Base-by-base conservation (phyloP, 1,140 invertebrate genomes). In the Saxidomus purpurata region DNA sequence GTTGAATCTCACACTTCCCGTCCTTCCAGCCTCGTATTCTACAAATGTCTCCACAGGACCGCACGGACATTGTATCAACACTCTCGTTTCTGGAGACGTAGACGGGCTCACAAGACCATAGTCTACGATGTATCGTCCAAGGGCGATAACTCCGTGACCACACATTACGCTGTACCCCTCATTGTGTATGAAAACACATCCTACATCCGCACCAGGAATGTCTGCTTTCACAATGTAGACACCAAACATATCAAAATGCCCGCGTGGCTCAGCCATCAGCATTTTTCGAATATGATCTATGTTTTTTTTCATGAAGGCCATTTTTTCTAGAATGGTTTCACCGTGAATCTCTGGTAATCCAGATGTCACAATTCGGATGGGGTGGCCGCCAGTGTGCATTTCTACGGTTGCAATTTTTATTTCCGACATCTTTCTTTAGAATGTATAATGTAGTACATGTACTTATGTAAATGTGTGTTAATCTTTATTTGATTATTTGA, bases 101-200 rank as follows among this genome's bases (percentile, higher is more conserved):
- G 84, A 36, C 6, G 76, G 83, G 34, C 87, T 87, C 9, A 95
- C 92, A 4, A 94, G 61, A 13, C 93, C 92, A 19, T 93, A 79
- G 63, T 93, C 93, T 15, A 94, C 74, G 0, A 84, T 90, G 63
- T 93, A 95, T 71, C 94, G 90, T 13, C 93, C 95, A 11, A 96
- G 82, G 0, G 95, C 93, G 31, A 96, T 95, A 43, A 94, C 87
- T 0, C 92, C 95, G 74, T 96, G 95, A 0, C 95, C 95, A 90
- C 95, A 96, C 95, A 96, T 96, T 6, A 94, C 95, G 67, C 93
- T 93, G 85, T 95, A 95, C 6, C 95, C 95, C 79, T 95, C 95
- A 69, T 96, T 96, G 90, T 96, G 94, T 28, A 95, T 93, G 77
- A 96, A 96, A 36, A 96, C 91, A 40, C 92, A 93, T 0, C 86